Percentiles rank a stretch among this genome's conserved stretches.
Evolutionary conservation across 2,113 vertebrate genomes (phyloP).

Genomic region (Sapajus apella): DNA sequence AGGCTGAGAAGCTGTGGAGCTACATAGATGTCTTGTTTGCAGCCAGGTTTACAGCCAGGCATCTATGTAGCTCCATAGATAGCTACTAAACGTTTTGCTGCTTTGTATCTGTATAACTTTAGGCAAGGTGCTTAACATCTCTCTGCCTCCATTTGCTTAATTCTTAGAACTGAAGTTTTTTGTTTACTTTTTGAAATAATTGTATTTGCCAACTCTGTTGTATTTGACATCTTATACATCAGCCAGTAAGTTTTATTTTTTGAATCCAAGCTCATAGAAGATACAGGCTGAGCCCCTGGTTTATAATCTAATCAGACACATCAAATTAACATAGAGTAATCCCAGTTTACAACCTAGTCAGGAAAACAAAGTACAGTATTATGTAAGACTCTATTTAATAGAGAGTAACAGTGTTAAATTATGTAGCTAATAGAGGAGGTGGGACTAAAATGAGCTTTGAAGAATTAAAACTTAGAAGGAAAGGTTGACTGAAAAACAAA

Average conservation of each 20-base stretch:
- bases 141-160: not conserved
- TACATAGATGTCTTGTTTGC: not conserved
- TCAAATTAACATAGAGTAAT: not conserved
- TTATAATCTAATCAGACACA: not conserved
- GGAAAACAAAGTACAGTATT: not conserved
- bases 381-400: not conserved
- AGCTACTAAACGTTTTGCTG: not conserved
- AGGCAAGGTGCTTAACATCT: not conserved
- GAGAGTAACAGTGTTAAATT: not conserved
- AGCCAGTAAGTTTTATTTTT: not conserved
- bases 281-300: not conserved
- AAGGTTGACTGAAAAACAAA: not conserved
- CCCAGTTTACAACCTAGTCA: not conserved
- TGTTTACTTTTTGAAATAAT: not conserved
- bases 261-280: not conserved
- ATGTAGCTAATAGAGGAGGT: not conserved
- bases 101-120: not conserved
- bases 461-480: constrained; percentile 28
- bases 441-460: not conserved
- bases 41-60: too few relatives aligned
- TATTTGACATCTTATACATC: not conserved
- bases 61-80: too few relatives aligned
- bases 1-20: too few relatives aligned
- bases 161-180: constrained; percentile 6
- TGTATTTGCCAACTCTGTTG: not conserved